These are phyloP conservation scores for Conus ventricosus DNA, from an alignment of 1,140 invertebrate genomes.

Conservation along the genomic window DNA sequence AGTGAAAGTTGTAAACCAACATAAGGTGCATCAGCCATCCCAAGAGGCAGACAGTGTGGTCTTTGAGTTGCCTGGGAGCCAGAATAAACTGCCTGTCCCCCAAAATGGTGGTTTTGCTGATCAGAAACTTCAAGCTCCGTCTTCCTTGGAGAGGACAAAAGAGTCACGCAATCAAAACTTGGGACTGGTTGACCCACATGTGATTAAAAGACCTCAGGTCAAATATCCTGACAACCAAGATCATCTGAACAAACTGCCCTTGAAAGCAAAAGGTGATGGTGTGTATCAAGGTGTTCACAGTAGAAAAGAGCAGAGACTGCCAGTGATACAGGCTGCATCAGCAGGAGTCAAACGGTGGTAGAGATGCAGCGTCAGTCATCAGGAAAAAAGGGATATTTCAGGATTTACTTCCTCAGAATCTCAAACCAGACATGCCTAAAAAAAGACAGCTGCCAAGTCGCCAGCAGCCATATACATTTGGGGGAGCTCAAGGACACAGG, in stretches of 20 bases:
- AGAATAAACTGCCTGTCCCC: not conserved
- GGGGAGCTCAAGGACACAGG: slow-evolving; percentile 13
- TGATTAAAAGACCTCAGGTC: not conserved
- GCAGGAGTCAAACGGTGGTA: not conserved
- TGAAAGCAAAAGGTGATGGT: no score
- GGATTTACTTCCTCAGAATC: not conserved
- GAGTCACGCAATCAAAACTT: not conserved
- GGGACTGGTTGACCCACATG: not conserved
- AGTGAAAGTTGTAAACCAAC: not conserved
- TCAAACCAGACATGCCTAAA: not conserved
- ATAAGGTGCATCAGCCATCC: not conserved
- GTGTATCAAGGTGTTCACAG: no score
- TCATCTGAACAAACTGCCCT: no score
- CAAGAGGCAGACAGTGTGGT: not conserved
- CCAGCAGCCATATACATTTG: not conserved
- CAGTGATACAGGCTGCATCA: not conserved
- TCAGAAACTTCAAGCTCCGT: not conserved
- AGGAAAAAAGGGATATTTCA: not conserved
- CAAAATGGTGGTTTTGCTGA: not conserved
- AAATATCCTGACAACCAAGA: no score
- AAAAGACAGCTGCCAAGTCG: not conserved
- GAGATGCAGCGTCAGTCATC: not conserved
- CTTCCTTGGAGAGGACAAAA: not conserved
- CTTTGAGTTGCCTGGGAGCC: not conserved
- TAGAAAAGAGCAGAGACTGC: not conserved